Evolutionary conservation across 1,140 invertebrate genomes (phyloP).

Genomic region (Pseudomyrmex flavicornis): DNA sequence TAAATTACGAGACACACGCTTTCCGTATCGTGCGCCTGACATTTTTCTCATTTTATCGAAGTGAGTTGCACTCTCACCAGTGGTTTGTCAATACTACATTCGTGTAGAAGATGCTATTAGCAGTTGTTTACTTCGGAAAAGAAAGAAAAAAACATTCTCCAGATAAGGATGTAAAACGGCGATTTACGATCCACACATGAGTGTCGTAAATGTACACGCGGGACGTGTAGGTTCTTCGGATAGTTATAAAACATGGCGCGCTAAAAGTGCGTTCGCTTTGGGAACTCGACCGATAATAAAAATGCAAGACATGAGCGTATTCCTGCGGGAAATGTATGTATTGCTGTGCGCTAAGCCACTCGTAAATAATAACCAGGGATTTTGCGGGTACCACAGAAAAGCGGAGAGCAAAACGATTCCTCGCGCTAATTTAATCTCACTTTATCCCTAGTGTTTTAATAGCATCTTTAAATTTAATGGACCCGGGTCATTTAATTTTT

Average conservation of each 20-base stretch:
- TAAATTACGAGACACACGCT: constrained; percentile 4
- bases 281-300: constrained; percentile 35
- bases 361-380: constrained; percentile 56
- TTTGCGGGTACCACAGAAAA: constrained; percentile 44
- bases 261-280: constrained; percentile 13
- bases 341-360: constrained; percentile 46
- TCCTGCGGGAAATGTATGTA: constrained; percentile 41
- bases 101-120: constrained; percentile 32
- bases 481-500: constrained; percentile 54
- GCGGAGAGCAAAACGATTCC: constrained; percentile 42
- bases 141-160: background rate
- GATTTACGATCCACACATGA: constrained; percentile 41
- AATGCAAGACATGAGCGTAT: constrained; percentile 44
- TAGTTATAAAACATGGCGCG: background rate
- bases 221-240: background rate
- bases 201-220: constrained; percentile 36
- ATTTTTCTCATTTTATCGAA: constrained; percentile 14
- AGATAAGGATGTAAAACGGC: constrained; percentile 35
- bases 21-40: background rate
- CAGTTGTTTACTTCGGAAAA: constrained; percentile 7
- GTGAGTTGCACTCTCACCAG: background rate
- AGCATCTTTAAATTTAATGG: constrained; percentile 59
- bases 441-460: constrained; percentile 60
- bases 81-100: constrained; percentile 29
- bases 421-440: constrained; percentile 56